Conservation (phyloP, 2,113 vertebrate species). For the Charina bottae region DNA sequence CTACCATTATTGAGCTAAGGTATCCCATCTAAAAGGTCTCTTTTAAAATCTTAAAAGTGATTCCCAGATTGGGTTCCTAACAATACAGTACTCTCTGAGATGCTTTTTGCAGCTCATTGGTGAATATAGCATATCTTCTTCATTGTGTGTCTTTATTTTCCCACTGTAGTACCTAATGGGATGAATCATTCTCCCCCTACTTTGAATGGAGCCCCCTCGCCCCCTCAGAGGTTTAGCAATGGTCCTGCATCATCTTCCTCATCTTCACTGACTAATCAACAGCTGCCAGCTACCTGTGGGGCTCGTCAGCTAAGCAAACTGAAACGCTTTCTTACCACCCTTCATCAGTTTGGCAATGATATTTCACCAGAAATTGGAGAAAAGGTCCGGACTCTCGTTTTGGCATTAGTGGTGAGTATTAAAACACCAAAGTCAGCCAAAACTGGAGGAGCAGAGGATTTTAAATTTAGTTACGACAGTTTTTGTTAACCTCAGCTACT, state of each 20-base stretch:
- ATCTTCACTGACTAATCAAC: constrained; percentile 94
- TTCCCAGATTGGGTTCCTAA: background rate
- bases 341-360: constrained; percentile 98
- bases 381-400: constrained; percentile 92
- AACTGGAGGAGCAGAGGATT: background rate
- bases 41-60: background rate
- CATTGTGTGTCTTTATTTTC: constrained; percentile 3
- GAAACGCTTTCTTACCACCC: constrained; percentile 96
- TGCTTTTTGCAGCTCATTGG: background rate
- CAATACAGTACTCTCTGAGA: too few relatives aligned
- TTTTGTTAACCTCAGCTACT: background rate
- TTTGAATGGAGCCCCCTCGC: constrained; percentile 92
- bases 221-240: constrained; percentile 94
- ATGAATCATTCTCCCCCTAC: constrained; percentile 96
- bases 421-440: fast-evolving
- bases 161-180: constrained; percentile 91
- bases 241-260: constrained; percentile 96
- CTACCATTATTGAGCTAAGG: background rate
- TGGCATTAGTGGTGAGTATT: constrained; percentile 90
- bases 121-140: background rate
- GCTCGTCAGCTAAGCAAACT: constrained; percentile 98
- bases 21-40: background rate
- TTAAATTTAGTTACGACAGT: fast-evolving
- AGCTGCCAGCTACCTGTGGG: constrained; percentile 95
- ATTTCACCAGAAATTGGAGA: constrained; percentile 98